Evolutionary conservation across 2,113 vertebrate species (phyloP).

Genomic region (Felis chaus): DNA sequence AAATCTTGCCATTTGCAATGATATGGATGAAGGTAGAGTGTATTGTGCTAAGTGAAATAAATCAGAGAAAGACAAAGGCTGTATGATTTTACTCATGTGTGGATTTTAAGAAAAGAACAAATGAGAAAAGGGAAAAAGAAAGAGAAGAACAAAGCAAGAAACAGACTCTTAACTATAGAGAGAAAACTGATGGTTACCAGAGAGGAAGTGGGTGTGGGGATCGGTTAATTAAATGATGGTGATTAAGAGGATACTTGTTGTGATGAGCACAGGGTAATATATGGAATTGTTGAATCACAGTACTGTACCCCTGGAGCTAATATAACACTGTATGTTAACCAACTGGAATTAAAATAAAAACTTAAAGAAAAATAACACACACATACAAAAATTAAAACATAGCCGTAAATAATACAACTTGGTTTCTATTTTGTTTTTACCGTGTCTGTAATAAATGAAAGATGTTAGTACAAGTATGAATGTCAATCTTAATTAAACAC

Average conservation of each 20-base stretch:
- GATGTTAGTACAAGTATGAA: neutral
- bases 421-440: neutral
- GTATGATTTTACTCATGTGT: neutral
- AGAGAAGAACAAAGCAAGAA: neutral
- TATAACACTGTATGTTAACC: neutral
- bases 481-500: neutral
- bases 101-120: neutral
- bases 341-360: neutral
- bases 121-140: neutral
- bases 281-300: neutral
- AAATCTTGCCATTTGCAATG: neutral
- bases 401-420: neutral
- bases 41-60: neutral
- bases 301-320: neutral
- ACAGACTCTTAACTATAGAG: neutral
- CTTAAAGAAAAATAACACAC: neutral
- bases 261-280: neutral
- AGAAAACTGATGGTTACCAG: neutral
- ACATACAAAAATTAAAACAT: neutral
- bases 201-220: neutral
- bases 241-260: neutral
- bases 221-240: neutral
- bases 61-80: neutral
- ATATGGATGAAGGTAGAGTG: neutral
- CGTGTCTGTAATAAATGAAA: neutral